phyloP scores from a whole-genome alignment of 2,113 vertebrate species.

The Sarotherodon lohbergeri region DNA sequence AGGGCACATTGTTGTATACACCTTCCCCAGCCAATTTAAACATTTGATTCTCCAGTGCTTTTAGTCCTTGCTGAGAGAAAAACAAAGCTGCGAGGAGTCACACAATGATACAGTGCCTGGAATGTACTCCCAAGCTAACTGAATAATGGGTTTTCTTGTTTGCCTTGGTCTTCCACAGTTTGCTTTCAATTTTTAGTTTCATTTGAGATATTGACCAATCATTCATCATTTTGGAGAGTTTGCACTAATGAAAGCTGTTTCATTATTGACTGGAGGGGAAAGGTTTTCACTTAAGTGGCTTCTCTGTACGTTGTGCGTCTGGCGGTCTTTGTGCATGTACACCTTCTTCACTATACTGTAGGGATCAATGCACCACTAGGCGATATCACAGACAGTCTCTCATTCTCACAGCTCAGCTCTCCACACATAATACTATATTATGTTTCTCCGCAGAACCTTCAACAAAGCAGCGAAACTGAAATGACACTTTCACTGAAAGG shows the following conservation, averaged over 20 bases:
- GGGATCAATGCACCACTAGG: neutral
- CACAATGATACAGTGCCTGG: conserved; percentile 14
- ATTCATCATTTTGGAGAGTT: conserved; percentile 30
- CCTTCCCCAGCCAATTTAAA: conserved; percentile 55
- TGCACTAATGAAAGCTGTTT: conserved; percentile 1
- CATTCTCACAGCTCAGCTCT: neutral
- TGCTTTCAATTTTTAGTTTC: conserved; percentile 27
- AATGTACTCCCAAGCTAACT: conserved; percentile 34
- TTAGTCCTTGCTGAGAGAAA: conserved; percentile 42
- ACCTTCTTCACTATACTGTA: neutral
- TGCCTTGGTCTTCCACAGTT: conserved; percentile 23
- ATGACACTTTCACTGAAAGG: conserved; percentile 33
- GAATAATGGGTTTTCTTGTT: conserved; percentile 29
- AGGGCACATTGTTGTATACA: conserved; percentile 27
- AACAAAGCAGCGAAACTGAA: conserved; percentile 15
- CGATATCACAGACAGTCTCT: neutral
- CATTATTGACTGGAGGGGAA: conserved; percentile 15
- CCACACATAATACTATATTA: neutral
- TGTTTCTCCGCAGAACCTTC: neutral
- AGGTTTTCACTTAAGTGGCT: conserved; percentile 13
- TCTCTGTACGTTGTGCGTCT: neutral
- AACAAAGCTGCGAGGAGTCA: conserved; percentile 26
- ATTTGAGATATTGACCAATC: conserved; percentile 25
- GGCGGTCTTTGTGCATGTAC: neutral
- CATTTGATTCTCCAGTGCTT: conserved; percentile 38